A percentile compares a stretch with the other conserved stretches of the same genome.
phyloP scores from a whole-genome alignment of 1,140 invertebrate genomes.

The Contarinia nasturtii region DNA sequence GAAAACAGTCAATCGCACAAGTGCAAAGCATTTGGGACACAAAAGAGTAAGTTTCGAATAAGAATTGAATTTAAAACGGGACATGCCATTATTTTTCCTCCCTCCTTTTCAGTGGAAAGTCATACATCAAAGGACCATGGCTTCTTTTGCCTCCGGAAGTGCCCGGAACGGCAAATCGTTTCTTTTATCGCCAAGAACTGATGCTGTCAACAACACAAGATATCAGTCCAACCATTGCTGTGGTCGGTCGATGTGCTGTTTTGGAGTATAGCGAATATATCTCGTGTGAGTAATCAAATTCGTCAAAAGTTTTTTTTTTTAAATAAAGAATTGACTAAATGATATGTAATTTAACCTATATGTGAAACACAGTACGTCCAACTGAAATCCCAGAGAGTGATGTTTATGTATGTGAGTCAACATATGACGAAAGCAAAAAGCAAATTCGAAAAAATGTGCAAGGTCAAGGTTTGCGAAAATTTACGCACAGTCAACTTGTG shows the following conservation, averaged over 20 bases:
- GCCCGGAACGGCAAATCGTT: conserved; percentile 42
- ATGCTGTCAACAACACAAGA: conserved; percentile 83
- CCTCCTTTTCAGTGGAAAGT: conserved; percentile 48
- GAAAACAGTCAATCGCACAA: conserved; percentile 77
- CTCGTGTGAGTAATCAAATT: conserved; percentile 41
- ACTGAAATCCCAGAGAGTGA: conserved; percentile 88
- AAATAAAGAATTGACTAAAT: no score
- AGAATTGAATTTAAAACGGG: conserved; percentile 1
- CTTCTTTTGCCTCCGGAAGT: conserved; percentile 78
- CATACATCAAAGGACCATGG: conserved; percentile 85
- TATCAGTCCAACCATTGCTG: conserved; percentile 70
- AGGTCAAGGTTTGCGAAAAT: conserved; percentile 59
- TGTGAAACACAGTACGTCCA: conserved; percentile 49
- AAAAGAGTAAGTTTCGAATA: conserved; percentile 39
- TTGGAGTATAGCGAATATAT: conserved; percentile 82
- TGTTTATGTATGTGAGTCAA: conserved; percentile 82
- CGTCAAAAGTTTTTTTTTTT: no score
- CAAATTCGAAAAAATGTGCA: conserved; percentile 52
- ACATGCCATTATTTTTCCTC: conserved; percentile 1
- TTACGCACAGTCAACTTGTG: conserved; percentile 59
- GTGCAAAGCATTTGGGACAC: conserved; percentile 89
- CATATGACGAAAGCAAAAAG: conserved; percentile 78
- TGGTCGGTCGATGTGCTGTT: conserved; percentile 81
- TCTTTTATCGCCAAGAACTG: conserved; percentile 93
- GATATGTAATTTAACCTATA: conserved; percentile 1